Evolutionary conservation across 2,888 invertebrate species (phyloP).

Genomic region (Pseudeuparius sepicola): DNA sequence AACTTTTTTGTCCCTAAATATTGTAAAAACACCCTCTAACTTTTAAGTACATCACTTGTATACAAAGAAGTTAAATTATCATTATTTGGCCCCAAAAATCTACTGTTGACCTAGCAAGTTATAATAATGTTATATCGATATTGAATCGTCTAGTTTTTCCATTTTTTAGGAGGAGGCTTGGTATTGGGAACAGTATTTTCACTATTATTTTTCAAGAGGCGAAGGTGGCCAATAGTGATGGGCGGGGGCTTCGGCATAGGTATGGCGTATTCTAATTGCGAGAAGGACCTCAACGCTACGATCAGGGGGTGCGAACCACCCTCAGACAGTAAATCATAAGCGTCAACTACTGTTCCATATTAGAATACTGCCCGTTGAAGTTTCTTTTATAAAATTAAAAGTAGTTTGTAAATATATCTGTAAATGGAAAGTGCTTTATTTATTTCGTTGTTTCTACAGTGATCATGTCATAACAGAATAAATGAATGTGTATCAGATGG

Average conservation of each 20-base stretch:
- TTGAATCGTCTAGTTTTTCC: conserved; percentile 38
- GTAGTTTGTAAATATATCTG: conserved; percentile 24
- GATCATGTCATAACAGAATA: too few relatives aligned
- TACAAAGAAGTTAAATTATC: too few relatives aligned
- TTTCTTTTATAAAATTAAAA: conserved; percentile 20
- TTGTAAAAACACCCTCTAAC: too few relatives aligned
- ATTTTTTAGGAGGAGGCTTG: conserved; percentile 61
- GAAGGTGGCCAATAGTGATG: conserved; percentile 78
- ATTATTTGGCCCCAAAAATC: too few relatives aligned
- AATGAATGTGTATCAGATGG: too few relatives aligned
- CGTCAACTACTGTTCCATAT: too few relatives aligned
- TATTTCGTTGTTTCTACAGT: too few relatives aligned
- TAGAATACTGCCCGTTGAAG: conserved; percentile 20
- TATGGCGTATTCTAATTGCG: conserved; percentile 81
- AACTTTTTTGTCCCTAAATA: too few relatives aligned
- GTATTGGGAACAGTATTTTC: conserved; percentile 74
- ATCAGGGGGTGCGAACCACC: conserved; percentile 20
- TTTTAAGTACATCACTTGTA: too few relatives aligned
- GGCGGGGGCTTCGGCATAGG: conserved; percentile 88
- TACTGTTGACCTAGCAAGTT: neutral
- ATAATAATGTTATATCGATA: conserved; percentile 3
- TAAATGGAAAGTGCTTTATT: too few relatives aligned
- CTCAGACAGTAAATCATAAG: too few relatives aligned
- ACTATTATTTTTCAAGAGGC: conserved; percentile 68
- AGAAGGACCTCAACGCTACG: conserved; percentile 50